These are phyloP conservation scores for Sebastiscus albofasciatus DNA, from an alignment of 2,797 vertebrate species.

Conservation along the genomic window DNA sequence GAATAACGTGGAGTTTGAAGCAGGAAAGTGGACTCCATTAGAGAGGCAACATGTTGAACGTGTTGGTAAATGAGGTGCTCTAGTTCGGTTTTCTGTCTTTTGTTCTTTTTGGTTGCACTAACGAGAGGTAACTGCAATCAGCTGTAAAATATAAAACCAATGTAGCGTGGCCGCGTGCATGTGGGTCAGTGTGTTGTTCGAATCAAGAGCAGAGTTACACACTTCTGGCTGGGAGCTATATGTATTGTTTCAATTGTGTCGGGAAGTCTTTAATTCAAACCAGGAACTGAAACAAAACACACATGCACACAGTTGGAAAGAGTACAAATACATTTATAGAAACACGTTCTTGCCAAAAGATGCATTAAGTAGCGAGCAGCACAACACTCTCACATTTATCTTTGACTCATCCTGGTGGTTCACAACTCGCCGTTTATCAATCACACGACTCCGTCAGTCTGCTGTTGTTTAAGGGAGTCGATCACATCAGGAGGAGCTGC, in stretches of 20 bases:
- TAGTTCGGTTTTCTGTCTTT: constrained; percentile 38
- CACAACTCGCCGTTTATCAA: constrained; percentile 17
- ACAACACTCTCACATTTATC: constrained; percentile 18
- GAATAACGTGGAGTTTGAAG: not conserved
- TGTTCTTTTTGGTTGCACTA: constrained; percentile 46
- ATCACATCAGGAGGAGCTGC: constrained; percentile 6
- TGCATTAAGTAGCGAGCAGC: constrained; percentile 12
- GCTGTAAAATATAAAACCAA: constrained; percentile 60
- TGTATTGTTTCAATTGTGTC: constrained; percentile 60
- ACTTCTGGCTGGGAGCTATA: constrained; percentile 41
- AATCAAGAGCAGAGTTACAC: constrained; percentile 48
- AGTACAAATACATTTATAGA: constrained; percentile 14
- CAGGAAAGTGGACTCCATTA: constrained; percentile 2
- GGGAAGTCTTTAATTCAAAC: constrained; percentile 73
- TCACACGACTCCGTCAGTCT: constrained; percentile 16
- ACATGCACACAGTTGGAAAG: constrained; percentile 12
- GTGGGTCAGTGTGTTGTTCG: constrained; percentile 23
- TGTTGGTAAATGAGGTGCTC: constrained; percentile 2
- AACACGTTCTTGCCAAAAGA: constrained; percentile 1
- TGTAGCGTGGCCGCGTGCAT: constrained; percentile 10
- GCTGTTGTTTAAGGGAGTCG: constrained; percentile 27
- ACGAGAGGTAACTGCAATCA: constrained; percentile 65
- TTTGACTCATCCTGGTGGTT: constrained; percentile 44
- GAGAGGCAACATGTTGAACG: constrained; percentile 18
- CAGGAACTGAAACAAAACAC: constrained; percentile 43